These are phyloP conservation scores for Oryzias celebensis DNA, from an alignment of 2,113 vertebrate genomes.

Conservation along the genomic window DNA sequence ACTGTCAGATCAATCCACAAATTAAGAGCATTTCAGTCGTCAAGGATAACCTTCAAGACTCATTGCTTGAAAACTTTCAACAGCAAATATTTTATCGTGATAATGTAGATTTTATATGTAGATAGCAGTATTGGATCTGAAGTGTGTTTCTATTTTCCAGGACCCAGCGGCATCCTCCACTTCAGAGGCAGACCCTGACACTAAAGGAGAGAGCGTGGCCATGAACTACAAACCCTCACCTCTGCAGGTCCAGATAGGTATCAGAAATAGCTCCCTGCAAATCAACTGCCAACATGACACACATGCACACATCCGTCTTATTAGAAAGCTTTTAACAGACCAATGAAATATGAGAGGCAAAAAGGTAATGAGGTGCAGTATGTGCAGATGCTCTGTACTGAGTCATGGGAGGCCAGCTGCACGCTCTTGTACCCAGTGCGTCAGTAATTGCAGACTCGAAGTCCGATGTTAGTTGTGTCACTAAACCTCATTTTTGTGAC, in stretches of 20 bases:
- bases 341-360: not conserved
- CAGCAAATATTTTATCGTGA: too few species aligned
- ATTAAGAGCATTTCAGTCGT: too few species aligned
- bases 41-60: too few species aligned
- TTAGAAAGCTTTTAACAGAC: not conserved
- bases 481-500: too few species aligned
- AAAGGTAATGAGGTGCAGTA: not conserved
- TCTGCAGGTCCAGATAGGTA: constrained; percentile 96
- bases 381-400: not conserved
- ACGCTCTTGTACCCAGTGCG: too few species aligned
- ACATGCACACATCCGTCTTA: not conserved
- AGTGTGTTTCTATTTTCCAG: constrained; percentile 60
- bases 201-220: constrained; percentile 88
- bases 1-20: too few species aligned
- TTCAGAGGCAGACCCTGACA: constrained; percentile 84
- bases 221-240: constrained; percentile 97
- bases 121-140: not conserved
- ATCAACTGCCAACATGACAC: not conserved
- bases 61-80: too few species aligned
- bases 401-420: not conserved
- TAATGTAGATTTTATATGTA: too few species aligned
- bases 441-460: too few species aligned
- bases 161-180: constrained; percentile 87
- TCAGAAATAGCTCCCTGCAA: not conserved
- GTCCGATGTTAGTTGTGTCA: too few species aligned